Conservation (phyloP, 2,113 vertebrate species). For the Megaleporinus macrocephalus region DNA sequence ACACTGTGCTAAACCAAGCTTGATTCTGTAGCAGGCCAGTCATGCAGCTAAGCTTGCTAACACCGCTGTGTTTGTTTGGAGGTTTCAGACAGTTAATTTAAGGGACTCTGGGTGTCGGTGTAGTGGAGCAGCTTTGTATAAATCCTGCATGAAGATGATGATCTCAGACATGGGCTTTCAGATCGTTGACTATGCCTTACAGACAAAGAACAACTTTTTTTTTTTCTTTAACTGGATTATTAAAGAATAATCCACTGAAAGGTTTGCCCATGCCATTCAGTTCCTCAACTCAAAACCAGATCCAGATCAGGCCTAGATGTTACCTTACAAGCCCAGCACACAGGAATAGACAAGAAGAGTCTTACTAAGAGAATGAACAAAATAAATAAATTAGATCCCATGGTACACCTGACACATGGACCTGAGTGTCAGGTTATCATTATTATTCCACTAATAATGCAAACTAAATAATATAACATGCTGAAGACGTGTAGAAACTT, state of each 20-base stretch:
- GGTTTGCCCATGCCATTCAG: not conserved
- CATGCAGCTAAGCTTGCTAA: not conserved
- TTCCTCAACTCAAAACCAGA: not conserved
- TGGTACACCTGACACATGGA: not conserved
- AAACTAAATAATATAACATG: too few species aligned
- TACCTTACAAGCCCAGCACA: not conserved
- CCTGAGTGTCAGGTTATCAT: too few species aligned
- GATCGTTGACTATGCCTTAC: not conserved
- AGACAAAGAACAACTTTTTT: too few species aligned
- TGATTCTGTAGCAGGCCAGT: not conserved
- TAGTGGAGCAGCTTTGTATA: not conserved
- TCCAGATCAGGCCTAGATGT: not conserved
- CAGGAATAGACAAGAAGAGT: constrained; percentile 8
- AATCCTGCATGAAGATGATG: not conserved
- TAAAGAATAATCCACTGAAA: too few species aligned
- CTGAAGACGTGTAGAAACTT: too few species aligned
- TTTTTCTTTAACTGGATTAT: too few species aligned
- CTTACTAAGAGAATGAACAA: not conserved
- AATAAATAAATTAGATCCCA: not conserved
- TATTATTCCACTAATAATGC: too few species aligned
- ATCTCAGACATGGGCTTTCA: not conserved
- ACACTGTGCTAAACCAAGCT: not conserved
- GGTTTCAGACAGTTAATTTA: not conserved
- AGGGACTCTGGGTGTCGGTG: not conserved
- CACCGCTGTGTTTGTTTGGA: not conserved